phyloP scores from a whole-genome alignment of 2,797 vertebrate species.

The Acridotheres tristis region DNA sequence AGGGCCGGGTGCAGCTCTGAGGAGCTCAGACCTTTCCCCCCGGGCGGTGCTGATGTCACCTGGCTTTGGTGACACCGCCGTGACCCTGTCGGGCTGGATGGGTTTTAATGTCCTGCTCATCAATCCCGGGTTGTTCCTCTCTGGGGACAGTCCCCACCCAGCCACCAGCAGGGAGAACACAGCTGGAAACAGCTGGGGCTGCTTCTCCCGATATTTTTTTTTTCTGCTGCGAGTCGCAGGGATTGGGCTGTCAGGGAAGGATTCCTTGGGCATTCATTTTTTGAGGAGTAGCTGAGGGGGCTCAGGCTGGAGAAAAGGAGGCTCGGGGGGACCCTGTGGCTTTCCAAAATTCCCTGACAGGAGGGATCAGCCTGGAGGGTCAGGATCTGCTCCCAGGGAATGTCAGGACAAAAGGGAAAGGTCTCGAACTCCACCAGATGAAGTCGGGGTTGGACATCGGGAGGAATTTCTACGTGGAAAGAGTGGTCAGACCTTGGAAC shows the following conservation, averaged over 20 bases:
- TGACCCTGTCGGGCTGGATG: not conserved
- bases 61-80: not conserved
- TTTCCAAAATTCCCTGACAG: not conserved
- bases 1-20: not conserved
- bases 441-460: not conserved
- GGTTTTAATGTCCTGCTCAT: not conserved
- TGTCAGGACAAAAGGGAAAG: not conserved
- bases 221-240: too few species aligned
- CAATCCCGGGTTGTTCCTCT: not conserved
- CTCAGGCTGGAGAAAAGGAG: not conserved
- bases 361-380: not conserved
- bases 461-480: fast-evolving
- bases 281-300: not conserved
- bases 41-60: not conserved
- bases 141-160: not conserved
- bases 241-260: not conserved
- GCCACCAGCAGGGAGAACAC: not conserved
- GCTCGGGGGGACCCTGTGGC: too few species aligned
- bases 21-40: not conserved
- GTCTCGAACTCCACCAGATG: not conserved
- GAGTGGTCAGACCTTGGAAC: not conserved
- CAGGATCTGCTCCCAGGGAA: not conserved
- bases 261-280: fast-evolving
- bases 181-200: not conserved
- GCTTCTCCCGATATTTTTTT: not conserved